Conservation (phyloP, 2,113 vertebrate species). For the Lamprotornis superbus region DNA sequence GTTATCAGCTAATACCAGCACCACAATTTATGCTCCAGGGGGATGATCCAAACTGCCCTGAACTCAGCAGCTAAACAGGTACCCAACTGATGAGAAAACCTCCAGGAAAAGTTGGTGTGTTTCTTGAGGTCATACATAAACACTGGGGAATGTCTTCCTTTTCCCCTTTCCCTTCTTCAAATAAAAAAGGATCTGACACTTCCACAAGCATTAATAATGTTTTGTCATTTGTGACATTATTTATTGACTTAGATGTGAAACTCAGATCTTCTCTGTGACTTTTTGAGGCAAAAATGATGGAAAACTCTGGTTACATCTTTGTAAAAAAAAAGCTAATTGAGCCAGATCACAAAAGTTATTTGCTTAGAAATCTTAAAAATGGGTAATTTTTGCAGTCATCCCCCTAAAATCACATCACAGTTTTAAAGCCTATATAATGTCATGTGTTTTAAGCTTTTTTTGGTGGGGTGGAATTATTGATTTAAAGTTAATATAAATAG, state of each 20-base stretch:
- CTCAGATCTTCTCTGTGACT: background rate
- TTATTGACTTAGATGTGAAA: background rate
- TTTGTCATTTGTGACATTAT: rapidly evolving
- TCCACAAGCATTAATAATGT: background rate
- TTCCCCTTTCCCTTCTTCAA: background rate
- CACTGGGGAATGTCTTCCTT: background rate
- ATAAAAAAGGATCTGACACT: background rate
- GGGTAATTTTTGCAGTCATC: background rate
- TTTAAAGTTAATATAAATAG: constrained; percentile 34
- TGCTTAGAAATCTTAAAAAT: background rate
- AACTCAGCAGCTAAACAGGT: background rate
- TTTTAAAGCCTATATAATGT: background rate
- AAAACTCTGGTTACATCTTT: background rate
- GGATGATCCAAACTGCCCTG: background rate
- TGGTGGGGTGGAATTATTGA: background rate
- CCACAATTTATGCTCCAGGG: background rate
- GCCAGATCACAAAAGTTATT: background rate
- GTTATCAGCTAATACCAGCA: background rate
- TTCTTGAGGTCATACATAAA: background rate
- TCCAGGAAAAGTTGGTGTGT: background rate
- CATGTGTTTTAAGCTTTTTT: background rate
- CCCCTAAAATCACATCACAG: background rate
- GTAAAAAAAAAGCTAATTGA: background rate
- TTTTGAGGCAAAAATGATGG: background rate
- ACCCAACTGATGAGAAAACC: background rate